Evolutionary conservation across 1,140 invertebrate species (phyloP), one percentile per base, ranked within the genome.

Genomic region (Ericerus pela): DNA sequence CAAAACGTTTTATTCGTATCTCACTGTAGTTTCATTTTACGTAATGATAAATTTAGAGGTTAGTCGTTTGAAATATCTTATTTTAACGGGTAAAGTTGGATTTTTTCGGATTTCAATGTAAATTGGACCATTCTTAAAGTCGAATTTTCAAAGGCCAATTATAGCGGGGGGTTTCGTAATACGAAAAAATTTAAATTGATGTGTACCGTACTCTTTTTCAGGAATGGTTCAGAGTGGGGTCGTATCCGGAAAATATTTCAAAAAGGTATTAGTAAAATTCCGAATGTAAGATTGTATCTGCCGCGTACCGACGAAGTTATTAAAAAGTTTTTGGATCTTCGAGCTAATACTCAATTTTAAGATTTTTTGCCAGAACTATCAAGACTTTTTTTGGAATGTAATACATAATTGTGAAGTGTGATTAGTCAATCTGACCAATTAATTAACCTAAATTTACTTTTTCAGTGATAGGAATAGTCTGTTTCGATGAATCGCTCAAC

Each of bases 141-240:
- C n/a, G n/a, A n/a, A n/a, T n/a, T n/a, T n/a, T n/a, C n/a, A n/a
- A n/a, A n/a, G n/a, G n/a, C n/a, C n/a, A n/a, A n/a, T n/a, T n/a
- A n/a, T n/a, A n/a, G n/a, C n/a, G n/a, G n/a, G n/a, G n/a, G n/a
- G n/a, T n/a, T n/a, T n/a, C n/a, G n/a, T n/a, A n/a, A n/a, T n/a
- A n/a, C n/a, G n/a, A n/a, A n/a, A n/a, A n/a, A n/a, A n/a, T n/a
- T n/a, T n/a, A n/a, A n/a, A n/a, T n/a, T n/a, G n/a, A n/a, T 47
- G 56, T 54, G 11, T 56, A 22, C 33, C 59, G 54, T 63, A 33
- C 47, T 58, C 41, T 51, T 57, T 68, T 75, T 64, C 59, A 93
- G 87, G 51, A 92, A 94, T 73, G 88, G 88, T 1, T 66, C 71
- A 10, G 79, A 88, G 56, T 94, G 90, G 91, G 81, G 79, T 75